Evolutionary conservation across 64 coral and sea anemone species (phyloP).

Genomic region (Dendrophyllia cribrosa): DNA sequence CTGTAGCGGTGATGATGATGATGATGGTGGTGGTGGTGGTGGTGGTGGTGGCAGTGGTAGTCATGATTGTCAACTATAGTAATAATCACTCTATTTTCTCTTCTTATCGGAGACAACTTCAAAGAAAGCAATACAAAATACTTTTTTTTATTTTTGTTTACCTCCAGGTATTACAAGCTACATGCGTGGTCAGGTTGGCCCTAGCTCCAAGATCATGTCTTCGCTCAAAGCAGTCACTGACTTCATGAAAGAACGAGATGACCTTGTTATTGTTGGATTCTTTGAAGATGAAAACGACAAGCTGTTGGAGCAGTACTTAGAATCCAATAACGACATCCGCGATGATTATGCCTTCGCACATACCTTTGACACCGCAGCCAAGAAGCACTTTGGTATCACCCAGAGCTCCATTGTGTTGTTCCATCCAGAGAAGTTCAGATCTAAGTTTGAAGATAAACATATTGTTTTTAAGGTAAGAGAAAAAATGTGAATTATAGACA

Average conservation of each 20-base stretch:
- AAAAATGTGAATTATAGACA: neutral
- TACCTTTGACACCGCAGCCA: conserved; percentile 90
- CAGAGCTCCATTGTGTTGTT: conserved; percentile 93
- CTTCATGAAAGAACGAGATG: conserved; percentile 94
- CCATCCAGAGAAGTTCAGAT: conserved; percentile 91
- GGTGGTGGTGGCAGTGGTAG: no score
- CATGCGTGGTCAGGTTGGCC: conserved; percentile 93
- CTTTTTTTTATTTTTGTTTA: neutral
- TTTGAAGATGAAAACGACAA: conserved; percentile 89
- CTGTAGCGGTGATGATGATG: no score
- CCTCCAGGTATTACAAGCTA: conserved; percentile 81
- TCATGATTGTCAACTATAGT: no score
- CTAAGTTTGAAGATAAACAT: conserved; percentile 95
- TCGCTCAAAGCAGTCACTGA: conserved; percentile 90
- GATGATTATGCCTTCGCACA: conserved; percentile 95
- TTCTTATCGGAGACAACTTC: no score
- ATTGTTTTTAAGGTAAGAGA: conserved; percentile 85
- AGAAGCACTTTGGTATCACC: conserved; percentile 83
- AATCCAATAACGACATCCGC: conserved; percentile 95
- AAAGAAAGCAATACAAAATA: neutral
- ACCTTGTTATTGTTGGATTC: conserved; percentile 93
- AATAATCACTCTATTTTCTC: no score
- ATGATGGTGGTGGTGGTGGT: no score
- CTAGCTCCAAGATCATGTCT: conserved; percentile 83
- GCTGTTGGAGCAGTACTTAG: conserved; percentile 84